Percentiles rank a stretch among this genome's conserved stretches.
phyloP scores from a whole-genome alignment of 1,140 invertebrate genomes.

The Dendroctonus ponderosae region DNA sequence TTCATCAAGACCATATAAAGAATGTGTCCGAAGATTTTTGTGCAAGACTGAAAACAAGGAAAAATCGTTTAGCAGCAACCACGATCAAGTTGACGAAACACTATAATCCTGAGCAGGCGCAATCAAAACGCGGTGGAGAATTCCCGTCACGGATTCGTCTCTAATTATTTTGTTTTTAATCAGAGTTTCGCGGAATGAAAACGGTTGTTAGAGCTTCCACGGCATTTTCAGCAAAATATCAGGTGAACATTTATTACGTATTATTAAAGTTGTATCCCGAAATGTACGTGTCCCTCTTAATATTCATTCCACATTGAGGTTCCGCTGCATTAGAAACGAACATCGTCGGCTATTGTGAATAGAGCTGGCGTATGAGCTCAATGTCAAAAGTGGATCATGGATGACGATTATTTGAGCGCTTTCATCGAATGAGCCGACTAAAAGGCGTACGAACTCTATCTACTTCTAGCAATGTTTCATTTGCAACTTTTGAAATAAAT shows the following conservation, averaged over 20 bases:
- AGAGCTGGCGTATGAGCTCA: conserved; percentile 3
- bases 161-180: conserved; percentile 35
- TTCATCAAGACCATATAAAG: too few species aligned
- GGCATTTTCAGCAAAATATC: conserved; percentile 31
- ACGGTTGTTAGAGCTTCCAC: conserved; percentile 28
- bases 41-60: too few species aligned
- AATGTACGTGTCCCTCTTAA: conserved; percentile 28
- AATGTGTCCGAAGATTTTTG: too few species aligned
- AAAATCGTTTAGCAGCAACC: not conserved
- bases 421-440: too few species aligned
- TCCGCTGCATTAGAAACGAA: conserved; percentile 25
- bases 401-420: too few species aligned
- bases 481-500: too few species aligned
- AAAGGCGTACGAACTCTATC: too few species aligned
- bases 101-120: not conserved
- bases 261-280: conserved; percentile 33
- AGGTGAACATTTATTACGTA: conserved; percentile 36
- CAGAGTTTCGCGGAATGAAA: conserved; percentile 27
- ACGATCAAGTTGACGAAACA: not conserved
- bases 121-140: conserved; percentile 10
- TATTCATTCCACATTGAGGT: conserved; percentile 22
- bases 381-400: too few species aligned
- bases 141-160: conserved; percentile 22
- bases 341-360: conserved; percentile 23
- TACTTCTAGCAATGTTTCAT: too few species aligned